Percentiles rank a stretch among this genome's conserved stretches.
Evolutionary conservation across 2,888 invertebrate genomes (phyloP).

Genomic region (Ischnura elegans): DNA sequence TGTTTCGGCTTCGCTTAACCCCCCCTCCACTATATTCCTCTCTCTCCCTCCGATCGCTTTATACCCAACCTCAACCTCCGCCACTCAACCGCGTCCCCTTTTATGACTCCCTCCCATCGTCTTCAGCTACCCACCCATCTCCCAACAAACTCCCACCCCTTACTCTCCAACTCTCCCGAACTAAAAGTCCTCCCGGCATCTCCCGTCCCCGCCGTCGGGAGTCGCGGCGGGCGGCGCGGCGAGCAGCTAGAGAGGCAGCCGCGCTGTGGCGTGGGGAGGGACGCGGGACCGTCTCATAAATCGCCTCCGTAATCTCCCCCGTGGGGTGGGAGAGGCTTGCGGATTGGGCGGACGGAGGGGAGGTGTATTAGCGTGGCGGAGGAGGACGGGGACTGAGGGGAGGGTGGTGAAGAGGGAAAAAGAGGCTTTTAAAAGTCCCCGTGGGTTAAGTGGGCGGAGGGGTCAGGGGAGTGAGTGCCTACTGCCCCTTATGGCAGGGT

Average conservation of each 20-base stretch:
- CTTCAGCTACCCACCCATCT: not conserved
- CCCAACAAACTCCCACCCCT: not conserved
- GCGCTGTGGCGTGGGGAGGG: not conserved
- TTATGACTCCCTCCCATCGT: no score
- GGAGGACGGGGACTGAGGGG: not conserved
- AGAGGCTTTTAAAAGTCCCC: not conserved
- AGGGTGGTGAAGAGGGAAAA: not conserved
- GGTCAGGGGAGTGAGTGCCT: not conserved
- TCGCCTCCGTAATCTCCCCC: conserved; percentile 49
- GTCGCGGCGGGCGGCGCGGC: not conserved
- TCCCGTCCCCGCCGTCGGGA: not conserved
- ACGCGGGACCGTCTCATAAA: not conserved
- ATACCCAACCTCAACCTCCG: not conserved
- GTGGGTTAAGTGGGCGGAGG: not conserved
- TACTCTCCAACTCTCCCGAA: not conserved
- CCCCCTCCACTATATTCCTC: no score
- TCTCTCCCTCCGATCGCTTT: not conserved
- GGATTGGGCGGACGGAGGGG: not conserved
- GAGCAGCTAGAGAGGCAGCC: not conserved
- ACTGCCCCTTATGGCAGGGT: no score
- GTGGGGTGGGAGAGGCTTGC: not conserved
- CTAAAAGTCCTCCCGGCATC: not conserved
- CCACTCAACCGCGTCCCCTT: not conserved
- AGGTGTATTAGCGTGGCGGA: not conserved
- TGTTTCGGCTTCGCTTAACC: no score